Conservation (phyloP, 1,140 invertebrate genomes). For the Ephestia elutella region DNA sequence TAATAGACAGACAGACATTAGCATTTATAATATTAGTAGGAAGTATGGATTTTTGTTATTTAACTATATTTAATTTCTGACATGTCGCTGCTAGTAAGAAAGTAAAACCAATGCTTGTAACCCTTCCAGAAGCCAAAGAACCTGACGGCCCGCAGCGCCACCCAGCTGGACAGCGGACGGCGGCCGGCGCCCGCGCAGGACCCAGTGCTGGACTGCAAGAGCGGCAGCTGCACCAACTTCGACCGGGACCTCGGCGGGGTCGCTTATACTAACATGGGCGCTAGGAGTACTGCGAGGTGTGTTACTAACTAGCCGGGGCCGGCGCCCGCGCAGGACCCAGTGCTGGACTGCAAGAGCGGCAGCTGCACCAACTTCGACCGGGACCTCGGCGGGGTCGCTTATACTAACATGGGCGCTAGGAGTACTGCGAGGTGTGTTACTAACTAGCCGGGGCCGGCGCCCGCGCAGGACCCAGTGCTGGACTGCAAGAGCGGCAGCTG, state of each 20-base stretch:
- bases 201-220: conserved; percentile 21
- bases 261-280: conserved; percentile 40
- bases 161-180: conserved; percentile 30
- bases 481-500: conserved; percentile 43
- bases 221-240: conserved; percentile 51
- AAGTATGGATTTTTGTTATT: no score
- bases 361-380: conserved; percentile 46
- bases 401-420: conserved; percentile 36
- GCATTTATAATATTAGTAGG: background rate
- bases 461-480: conserved; percentile 13
- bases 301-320: background rate
- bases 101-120: no score
- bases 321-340: conserved; percentile 6
- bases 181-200: conserved; percentile 3
- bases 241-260: conserved; percentile 25
- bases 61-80: no score
- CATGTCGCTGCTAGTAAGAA: no score
- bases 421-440: conserved; percentile 44
- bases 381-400: conserved; percentile 30
- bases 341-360: conserved; percentile 29
- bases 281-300: conserved; percentile 42
- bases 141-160: conserved; percentile 47
- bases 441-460: background rate
- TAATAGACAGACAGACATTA: no score
- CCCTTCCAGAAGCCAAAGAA: conserved; percentile 34